These are phyloP conservation scores for honey bee (Apis mellifera) DNA, from an alignment of 1,140 invertebrate species.

Conservation along the genomic window Amel_HAv3.1 CM009932.2:3961001-3961500, in stretches of 20 bases:
- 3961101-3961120: conserved; percentile 9
- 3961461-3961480: conserved; percentile 21
- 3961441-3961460: conserved; percentile 25
- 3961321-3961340: conserved; percentile 78
- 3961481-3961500: conserved; percentile 60
- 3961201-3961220: conserved; percentile 45
- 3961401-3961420: conserved; percentile 57
- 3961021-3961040: neutral
- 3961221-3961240: conserved; percentile 41
- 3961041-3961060: neutral
- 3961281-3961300: conserved; percentile 62
- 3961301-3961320: conserved; percentile 75
- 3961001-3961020: neutral
- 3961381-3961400: conserved; percentile 75
- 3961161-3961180: conserved; percentile 60
- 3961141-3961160: conserved; percentile 44
- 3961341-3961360: conserved; percentile 75
- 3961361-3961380: conserved; percentile 65
- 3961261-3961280: conserved; percentile 59
- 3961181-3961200: conserved; percentile 53
- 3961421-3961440: conserved; percentile 8
- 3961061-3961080: neutral
- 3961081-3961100: conserved; percentile 5
- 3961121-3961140: conserved; percentile 46
- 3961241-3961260: conserved; percentile 61